phyloP scores from a whole-genome alignment of 2,113 vertebrate species.

The Azemiops feae region DNA sequence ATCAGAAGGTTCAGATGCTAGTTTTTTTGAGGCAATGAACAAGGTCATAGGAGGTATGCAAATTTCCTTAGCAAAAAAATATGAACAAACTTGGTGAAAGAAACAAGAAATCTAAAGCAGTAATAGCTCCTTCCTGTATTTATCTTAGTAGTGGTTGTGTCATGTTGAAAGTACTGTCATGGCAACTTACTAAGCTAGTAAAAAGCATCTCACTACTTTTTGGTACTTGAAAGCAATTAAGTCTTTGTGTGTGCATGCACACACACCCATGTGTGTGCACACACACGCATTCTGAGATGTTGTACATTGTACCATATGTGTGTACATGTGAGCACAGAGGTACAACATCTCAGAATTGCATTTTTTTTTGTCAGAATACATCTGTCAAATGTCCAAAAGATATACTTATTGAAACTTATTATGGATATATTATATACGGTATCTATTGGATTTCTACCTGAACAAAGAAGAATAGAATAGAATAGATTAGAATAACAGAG shows the following conservation, averaged over 20 bases:
- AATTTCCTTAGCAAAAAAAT: not conserved
- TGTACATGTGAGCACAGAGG: not conserved
- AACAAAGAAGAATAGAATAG: not conserved
- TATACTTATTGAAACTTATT: not conserved
- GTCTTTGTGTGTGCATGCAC: not conserved
- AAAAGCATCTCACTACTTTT: not conserved
- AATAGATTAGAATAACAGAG: too few relatives aligned
- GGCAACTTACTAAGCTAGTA: not conserved
- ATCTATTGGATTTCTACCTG: not conserved
- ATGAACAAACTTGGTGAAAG: not conserved
- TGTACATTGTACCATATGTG: not conserved
- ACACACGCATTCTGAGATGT: not conserved
- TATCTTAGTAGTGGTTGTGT: not conserved
- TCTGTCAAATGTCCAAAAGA: not conserved
- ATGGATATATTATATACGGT: not conserved
- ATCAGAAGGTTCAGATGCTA: not conserved
- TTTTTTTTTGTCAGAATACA: not conserved
- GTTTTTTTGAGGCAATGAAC: not conserved
- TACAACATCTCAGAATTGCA: not conserved
- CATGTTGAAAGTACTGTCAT: not conserved
- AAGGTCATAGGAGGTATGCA: not conserved
- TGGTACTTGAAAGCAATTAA: not conserved
- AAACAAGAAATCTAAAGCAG: not conserved
- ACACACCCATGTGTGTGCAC: not conserved
- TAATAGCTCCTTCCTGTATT: not conserved